A percentile compares a stretch with the other conserved stretches of the same genome.
Evolutionary conservation across 2,113 vertebrate genomes (phyloP).

Genomic region (Burhinus bistriatus): DNA sequence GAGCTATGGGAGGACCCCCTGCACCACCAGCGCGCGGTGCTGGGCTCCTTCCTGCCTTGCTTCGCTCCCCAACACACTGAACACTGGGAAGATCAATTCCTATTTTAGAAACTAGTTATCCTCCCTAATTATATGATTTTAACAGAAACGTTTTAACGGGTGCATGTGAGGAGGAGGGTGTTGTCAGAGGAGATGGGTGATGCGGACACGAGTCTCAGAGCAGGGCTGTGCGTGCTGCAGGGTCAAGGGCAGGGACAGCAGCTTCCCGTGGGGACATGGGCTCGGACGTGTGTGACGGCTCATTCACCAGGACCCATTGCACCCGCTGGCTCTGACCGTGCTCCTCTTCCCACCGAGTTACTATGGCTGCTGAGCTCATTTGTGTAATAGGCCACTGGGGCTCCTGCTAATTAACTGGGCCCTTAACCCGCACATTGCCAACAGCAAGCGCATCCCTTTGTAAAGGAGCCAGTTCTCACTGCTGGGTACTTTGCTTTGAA

Average conservation of each 20-base stretch:
- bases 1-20: no score
- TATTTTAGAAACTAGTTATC: background rate
- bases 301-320: background rate
- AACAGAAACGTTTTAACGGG: background rate
- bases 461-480: background rate
- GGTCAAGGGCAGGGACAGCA: background rate
- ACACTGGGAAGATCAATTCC: background rate
- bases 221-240: background rate
- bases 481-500: background rate
- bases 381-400: background rate
- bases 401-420: background rate
- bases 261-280: fast-evolving
- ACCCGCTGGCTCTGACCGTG: fast-evolving
- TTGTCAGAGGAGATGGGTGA: background rate
- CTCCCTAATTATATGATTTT: background rate
- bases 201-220: background rate
- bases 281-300: background rate
- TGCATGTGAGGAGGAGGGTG: fast-evolving
- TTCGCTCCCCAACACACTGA: background rate
- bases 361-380: background rate
- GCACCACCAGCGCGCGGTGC: fast-evolving
- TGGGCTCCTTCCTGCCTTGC: background rate
- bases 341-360: background rate
- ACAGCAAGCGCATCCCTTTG: background rate
- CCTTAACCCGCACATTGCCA: fast-evolving